These are phyloP conservation scores for Trachelus tabidus DNA, from an alignment of 2,888 invertebrate genomes.

Conservation along the genomic window DNA sequence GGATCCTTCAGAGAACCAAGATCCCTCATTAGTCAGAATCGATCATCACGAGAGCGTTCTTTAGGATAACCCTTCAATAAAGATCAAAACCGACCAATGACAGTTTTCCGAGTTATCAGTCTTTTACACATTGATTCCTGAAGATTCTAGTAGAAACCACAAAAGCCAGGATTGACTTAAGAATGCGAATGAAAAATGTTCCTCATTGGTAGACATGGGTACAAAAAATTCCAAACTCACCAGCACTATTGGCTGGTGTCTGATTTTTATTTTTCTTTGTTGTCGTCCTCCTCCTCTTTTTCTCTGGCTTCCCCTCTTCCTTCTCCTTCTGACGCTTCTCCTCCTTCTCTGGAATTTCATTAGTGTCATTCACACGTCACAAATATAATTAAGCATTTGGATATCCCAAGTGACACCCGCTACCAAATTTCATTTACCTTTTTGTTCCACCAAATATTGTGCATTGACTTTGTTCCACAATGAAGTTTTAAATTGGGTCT, in stretches of 20 bases:
- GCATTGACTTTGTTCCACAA: constrained; percentile 92
- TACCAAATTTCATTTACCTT: constrained; percentile 67
- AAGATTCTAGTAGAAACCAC: background rate
- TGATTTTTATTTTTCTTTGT: constrained; percentile 73
- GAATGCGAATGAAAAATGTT: background rate
- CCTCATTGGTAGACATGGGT: too few species aligned
- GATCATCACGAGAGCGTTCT: too few species aligned
- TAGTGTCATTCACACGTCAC: background rate
- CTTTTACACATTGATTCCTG: background rate
- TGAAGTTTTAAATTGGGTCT: constrained; percentile 82
- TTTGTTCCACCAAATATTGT: constrained; percentile 85
- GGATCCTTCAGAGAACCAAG: too few species aligned
- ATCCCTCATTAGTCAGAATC: too few species aligned
- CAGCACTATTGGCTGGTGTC: constrained; percentile 72
- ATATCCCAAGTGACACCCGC: background rate
- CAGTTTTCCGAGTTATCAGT: too few species aligned
- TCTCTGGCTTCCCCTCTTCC: constrained; percentile 89
- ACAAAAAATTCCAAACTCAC: constrained; percentile 47
- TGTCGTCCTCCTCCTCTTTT: constrained; percentile 78
- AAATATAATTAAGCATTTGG: background rate
- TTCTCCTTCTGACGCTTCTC: constrained; percentile 82
- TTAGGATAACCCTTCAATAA: too few species aligned
- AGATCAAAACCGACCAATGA: too few species aligned
- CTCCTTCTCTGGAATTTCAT: constrained; percentile 76
- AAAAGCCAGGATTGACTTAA: background rate